A percentile compares a stretch with the other conserved stretches of the same genome.
Evolutionary conservation across 2,113 vertebrate genomes (phyloP).

Genomic region (Prolemur simus): DNA sequence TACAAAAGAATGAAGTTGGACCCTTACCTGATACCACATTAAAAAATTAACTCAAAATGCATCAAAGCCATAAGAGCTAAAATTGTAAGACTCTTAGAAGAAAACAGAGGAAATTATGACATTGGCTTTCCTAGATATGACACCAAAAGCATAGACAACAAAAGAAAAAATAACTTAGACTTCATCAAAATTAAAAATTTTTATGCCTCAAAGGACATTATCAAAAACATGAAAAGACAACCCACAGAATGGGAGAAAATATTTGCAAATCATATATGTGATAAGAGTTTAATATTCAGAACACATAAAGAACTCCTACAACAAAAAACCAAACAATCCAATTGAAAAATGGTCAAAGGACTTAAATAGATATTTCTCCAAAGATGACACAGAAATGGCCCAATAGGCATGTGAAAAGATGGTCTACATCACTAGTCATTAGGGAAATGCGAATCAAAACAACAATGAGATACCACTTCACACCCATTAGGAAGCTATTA

Average conservation of each 20-base stretch:
- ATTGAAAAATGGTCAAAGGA: background rate
- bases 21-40: background rate
- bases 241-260: background rate
- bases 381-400: background rate
- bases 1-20: background rate
- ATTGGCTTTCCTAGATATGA: background rate
- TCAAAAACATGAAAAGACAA: background rate
- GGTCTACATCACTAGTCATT: background rate
- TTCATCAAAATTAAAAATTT: background rate
- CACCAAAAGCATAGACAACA: background rate
- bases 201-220: background rate
- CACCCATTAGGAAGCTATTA: background rate
- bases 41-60: conserved; percentile 4
- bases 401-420: background rate
- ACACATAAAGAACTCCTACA: background rate
- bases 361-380: background rate
- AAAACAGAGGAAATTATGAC: background rate
- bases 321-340: background rate
- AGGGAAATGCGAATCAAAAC: conserved; percentile 28
- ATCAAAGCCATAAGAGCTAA: background rate
- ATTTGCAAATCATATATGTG: background rate
- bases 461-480: background rate
- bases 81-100: background rate
- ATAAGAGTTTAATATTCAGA: background rate
- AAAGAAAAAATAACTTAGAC: background rate